Base-by-base conservation (phyloP, 1,140 invertebrate species). In the Druon quercuslanigerum region DNA sequence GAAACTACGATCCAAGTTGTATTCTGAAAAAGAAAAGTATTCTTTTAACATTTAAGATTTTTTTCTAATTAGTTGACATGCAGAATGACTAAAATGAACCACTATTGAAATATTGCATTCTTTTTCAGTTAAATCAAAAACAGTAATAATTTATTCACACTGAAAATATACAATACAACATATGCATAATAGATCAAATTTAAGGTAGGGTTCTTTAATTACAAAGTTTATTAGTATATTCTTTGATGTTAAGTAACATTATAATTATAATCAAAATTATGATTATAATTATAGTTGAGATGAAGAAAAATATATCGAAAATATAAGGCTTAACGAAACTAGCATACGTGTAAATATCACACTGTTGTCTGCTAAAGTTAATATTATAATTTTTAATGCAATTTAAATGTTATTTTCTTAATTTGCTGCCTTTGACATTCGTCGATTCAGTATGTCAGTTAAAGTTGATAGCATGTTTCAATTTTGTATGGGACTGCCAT, bases 401-500 rank as follows among this genome's bases (percentile, higher is more conserved):
- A 17, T 19, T 0, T 8, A 17, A 56, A 17, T 56, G 9, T 56
- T 11, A 60, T 60, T 60, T 25, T 60, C 25, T 60, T 3, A 25
- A 19, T 19, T 60, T 60, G 0, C 25, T 33, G 25, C 25, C 25
- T 33, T 33, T 33, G 5, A 33, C 5, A 33, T 33, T 33, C 25
- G 25, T 5, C n/a, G 8, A 40, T 33, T 33, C 0, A 40, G 13
- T 4, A 16, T 46, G 40, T 40, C 40, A 66, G 13, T 14, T 16
- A 40, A 66, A 40, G n/a, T 33, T 33, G 0, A 66, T 9, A 14
- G 54, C 2, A 56, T 72, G 51, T 52, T 52, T 72, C n/a, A 50
- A 33, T 33, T 11, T 46, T 50, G 50, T 72, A 20, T 50, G 70
- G n/a, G 46, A 70, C 46, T 66, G 60, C 60, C 60, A 66, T 66